Conservation (phyloP, 2,888 invertebrate species). For the Harmothoe impar region DNA sequence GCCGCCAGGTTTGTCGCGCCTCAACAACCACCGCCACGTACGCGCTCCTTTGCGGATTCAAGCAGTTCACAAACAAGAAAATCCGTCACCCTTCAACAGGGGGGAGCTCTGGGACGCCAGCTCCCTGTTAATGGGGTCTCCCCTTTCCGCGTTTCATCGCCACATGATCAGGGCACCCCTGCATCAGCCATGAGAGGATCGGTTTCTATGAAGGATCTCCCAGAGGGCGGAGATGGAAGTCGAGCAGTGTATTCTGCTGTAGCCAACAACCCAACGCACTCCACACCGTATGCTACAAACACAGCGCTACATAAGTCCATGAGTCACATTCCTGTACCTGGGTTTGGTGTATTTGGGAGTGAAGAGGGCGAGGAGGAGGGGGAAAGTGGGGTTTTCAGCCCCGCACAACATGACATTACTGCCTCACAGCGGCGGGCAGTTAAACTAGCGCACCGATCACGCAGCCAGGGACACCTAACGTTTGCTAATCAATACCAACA, state of each 20-base stretch:
- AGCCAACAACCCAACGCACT: background rate
- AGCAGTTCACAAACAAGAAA: background rate
- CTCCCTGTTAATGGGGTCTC: background rate
- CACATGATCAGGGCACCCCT: background rate
- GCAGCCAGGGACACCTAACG: constrained; percentile 53
- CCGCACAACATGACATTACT: background rate
- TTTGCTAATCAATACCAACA: background rate
- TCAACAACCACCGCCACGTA: background rate
- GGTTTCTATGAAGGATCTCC: constrained; percentile 36
- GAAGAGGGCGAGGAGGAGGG: constrained; percentile 52
- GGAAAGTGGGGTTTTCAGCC: background rate
- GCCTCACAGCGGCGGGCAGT: background rate
- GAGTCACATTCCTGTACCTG: constrained; percentile 18
- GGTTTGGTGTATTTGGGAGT: constrained; percentile 57
- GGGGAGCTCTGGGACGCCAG: background rate
- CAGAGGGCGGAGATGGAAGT: background rate
- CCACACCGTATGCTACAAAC: background rate
- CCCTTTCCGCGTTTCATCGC: background rate
- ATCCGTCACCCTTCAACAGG: background rate
- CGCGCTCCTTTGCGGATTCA: constrained; percentile 16
- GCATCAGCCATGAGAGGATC: background rate
- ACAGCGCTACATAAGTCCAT: background rate
- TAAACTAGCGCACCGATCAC: background rate
- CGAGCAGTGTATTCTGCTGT: background rate
- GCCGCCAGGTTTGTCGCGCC: background rate